Conservation (phyloP, 2,888 invertebrate species). For the Criorhina ranunculi region DNA sequence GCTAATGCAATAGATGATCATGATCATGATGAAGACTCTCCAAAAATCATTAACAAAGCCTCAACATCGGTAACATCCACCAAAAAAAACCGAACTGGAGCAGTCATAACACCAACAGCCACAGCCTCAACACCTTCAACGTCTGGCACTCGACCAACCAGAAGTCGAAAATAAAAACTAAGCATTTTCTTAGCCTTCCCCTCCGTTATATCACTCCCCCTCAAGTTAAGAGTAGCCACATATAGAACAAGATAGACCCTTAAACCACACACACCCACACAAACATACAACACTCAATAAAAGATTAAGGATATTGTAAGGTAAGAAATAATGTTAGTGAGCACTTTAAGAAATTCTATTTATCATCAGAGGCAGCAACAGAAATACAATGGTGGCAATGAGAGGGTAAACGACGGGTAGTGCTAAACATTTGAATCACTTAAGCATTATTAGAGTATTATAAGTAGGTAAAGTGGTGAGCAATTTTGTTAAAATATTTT, state of each 20-base stretch:
- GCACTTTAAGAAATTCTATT: conserved; percentile 44
- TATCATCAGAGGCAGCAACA: conserved; percentile 34
- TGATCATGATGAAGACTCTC: conserved; percentile 30
- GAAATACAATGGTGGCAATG: conserved; percentile 23
- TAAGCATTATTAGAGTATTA: conserved; percentile 76
- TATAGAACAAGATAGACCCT: conserved; percentile 46
- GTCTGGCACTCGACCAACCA: conserved; percentile 75
- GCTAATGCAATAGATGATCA: conserved; percentile 41
- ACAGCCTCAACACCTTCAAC: conserved; percentile 53
- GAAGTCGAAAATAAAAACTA: conserved; percentile 78
- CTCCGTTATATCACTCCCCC: conserved; percentile 56
- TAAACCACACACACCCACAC: conserved; percentile 10
- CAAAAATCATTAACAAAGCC: conserved; percentile 61
- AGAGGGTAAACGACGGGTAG: conserved; percentile 52
- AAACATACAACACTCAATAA: conserved; percentile 32
- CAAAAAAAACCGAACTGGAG: conserved; percentile 60
- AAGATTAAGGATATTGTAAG: conserved; percentile 43
- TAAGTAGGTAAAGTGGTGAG: conserved; percentile 71
- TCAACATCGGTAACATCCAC: conserved; percentile 63
- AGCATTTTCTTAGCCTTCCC: conserved; percentile 69
- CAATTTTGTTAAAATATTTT: conserved; percentile 49
- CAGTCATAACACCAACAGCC: conserved; percentile 39
- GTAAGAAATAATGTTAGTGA: conserved; percentile 45
- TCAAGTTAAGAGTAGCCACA: conserved; percentile 48
- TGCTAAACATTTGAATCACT: conserved; percentile 71